Base-by-base conservation (phyloP, 2,888 invertebrate genomes). In the Hypomecis atomaria region DNA sequence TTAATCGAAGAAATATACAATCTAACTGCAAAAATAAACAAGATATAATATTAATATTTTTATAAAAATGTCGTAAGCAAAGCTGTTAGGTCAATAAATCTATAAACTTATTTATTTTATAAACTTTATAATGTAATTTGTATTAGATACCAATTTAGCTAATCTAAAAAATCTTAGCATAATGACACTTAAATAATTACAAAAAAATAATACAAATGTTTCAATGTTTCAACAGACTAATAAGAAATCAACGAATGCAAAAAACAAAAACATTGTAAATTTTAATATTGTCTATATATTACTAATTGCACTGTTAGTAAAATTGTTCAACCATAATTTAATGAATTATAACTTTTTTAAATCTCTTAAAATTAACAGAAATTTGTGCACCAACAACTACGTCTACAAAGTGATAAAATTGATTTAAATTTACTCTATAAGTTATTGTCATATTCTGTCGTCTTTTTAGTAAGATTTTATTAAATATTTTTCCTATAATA, bases 351-450 rank as follows among this genome's bases (percentile, higher is more conserved):
- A 71, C 60, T 65, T 64, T 62, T 69, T 66, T 76, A 78, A 81
- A 80, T 73, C 71, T 78, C 77, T 81, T 77, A 78, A 49, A 57
- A 69, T 65, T 82, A 88, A 89, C 86, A 83, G 65, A 88, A 86
- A 77, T 78, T 82, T 86, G 91, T 90, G 91, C 90, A 86, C 80
- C 81, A 90, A 91, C 90, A 83, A 79, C 91, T 92, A 90, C 86
- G 61, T 63, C 89, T 91, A 90, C 87, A 69, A 75, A 86, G 89
- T 90, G 90, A 85, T 83, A 59, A 73, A 70, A 71, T 71, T 42
- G 57, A 71, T 69, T 71, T 65, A 36, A 65, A 69, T 73, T 66
- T 67, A 71, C 48, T 65, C 62, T 71, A 71, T 68, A 45, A 63
- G 66, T 56, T 70, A 70, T 52, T 63, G 59, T 67, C 67, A 54